Evolutionary conservation across 1,140 invertebrate species (phyloP).

Genomic region (Trissolcus basalis): DNA sequence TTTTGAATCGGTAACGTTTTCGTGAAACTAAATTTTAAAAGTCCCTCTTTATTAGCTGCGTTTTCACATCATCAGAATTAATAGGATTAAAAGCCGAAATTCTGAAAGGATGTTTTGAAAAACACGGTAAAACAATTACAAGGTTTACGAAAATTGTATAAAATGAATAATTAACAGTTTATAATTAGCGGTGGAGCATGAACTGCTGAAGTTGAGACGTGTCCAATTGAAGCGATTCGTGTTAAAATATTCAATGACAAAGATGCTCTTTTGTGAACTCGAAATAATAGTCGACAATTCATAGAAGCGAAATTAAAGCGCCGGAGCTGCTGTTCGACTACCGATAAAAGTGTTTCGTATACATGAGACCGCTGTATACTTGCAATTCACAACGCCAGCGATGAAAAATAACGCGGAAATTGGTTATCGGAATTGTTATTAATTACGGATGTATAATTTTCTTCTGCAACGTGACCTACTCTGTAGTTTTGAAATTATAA

Average conservation of each 20-base stretch:
- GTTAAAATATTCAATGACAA: slow-evolving; percentile 38
- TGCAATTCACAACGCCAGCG: slow-evolving; percentile 3
- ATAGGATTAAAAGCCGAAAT: no score
- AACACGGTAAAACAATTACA: background rate
- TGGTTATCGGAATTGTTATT: slow-evolving; percentile 36
- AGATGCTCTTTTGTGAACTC: slow-evolving; percentile 19
- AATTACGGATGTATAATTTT: slow-evolving; percentile 45
- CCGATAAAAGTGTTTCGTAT: slow-evolving; percentile 33
- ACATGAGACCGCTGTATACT: slow-evolving; percentile 20
- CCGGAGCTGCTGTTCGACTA: slow-evolving; percentile 14
- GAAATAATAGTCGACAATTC: slow-evolving; percentile 44
- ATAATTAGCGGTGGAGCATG: slow-evolving; percentile 19
- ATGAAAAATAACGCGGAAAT: slow-evolving; percentile 45
- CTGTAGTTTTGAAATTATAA: background rate
- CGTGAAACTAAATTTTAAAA: no score
- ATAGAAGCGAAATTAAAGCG: slow-evolving; percentile 35
- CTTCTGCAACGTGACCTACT: slow-evolving; percentile 17
- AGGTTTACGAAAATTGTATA: no score
- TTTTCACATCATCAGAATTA: no score
- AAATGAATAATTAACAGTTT: background rate
- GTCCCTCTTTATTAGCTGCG: background rate
- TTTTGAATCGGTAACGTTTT: background rate
- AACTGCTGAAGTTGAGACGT: slow-evolving; percentile 35
- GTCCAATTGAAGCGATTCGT: slow-evolving; percentile 37
- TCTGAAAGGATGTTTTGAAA: no score